A percentile compares a stretch with the other conserved stretches of the same genome.
Conservation (phyloP, 2,113 vertebrate genomes). For the Lota lota region DNA sequence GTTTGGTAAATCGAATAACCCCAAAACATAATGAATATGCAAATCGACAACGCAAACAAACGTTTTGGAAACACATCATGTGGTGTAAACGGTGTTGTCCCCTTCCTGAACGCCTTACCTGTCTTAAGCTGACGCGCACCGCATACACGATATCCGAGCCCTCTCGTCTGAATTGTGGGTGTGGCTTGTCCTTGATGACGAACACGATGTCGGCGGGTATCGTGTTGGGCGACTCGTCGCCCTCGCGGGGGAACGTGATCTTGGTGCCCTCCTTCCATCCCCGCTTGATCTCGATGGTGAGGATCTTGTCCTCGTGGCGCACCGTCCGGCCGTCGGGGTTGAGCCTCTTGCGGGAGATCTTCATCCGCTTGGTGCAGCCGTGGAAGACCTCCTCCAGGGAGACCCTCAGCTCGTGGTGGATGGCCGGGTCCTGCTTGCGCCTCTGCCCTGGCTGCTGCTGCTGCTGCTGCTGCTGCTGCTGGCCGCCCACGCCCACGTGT, state of each 20-base stretch:
- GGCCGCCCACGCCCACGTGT: conserved; percentile 81
- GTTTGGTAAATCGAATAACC: not conserved
- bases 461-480: conserved; percentile 38
- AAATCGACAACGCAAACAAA: too few relatives aligned
- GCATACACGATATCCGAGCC: conserved; percentile 94
- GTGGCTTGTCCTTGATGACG: conserved; percentile 97
- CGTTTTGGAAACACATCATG: too few relatives aligned
- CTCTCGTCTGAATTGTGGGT: conserved; percentile 91
- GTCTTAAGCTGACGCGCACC: conserved; percentile 87
- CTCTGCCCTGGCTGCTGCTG: conserved; percentile 41
- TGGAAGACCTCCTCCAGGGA: conserved; percentile 94
- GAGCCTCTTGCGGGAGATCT: conserved; percentile 92
- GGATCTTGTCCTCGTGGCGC: conserved; percentile 94
- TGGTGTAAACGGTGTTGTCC: too few relatives aligned
- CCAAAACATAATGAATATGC: too few relatives aligned
- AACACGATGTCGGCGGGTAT: conserved; percentile 98
- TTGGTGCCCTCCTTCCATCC: conserved; percentile 99
- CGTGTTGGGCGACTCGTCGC: conserved; percentile 87
- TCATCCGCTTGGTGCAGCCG: conserved; percentile 95
- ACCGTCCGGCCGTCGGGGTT: conserved; percentile 92
- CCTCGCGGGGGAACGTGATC: conserved; percentile 96
- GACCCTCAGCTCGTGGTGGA: conserved; percentile 93
- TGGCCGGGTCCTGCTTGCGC: conserved; percentile 92
- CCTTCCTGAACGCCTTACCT: conserved; percentile 76
- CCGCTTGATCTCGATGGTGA: conserved; percentile 95